These are phyloP conservation scores for Gallinago solitaria DNA, from an alignment of 2,797 vertebrate genomes.

Conservation along the genomic window DNA sequence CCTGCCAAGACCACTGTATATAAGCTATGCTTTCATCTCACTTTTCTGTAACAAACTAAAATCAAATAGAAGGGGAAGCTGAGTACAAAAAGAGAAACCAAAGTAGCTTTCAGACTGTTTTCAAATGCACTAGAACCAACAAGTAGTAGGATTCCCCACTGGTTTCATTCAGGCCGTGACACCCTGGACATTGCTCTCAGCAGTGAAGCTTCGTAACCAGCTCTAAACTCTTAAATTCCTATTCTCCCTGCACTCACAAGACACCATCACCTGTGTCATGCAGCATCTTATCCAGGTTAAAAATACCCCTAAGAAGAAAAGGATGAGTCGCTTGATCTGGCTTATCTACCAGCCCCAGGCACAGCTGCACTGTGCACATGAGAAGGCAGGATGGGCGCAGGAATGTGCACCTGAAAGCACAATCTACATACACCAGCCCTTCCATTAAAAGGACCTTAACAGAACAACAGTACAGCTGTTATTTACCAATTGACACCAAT, in stretches of 20 bases:
- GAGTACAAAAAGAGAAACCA: neutral
- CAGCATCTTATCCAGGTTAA: neutral
- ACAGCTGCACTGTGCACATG: neutral
- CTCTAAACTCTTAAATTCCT: neutral
- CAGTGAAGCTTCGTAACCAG: neutral
- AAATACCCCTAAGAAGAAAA: conserved; percentile 52
- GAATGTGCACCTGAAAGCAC: neutral
- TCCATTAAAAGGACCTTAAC: neutral
- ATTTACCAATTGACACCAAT: neutral
- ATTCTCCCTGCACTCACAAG: neutral
- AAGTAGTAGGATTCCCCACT: neutral
- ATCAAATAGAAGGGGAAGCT: neutral
- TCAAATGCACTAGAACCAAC: neutral
- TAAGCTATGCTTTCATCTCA: neutral
- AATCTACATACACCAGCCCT: neutral
- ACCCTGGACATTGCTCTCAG: neutral
- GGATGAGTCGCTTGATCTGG: conserved; percentile 30
- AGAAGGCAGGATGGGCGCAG: neutral
- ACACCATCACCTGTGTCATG: neutral
- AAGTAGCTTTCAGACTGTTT: neutral
- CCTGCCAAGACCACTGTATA: neutral
- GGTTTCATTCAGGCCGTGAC: neutral
- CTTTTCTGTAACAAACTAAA: neutral
- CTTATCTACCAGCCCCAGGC: neutral
- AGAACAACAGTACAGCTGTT: neutral